phyloP scores from a whole-genome alignment of 2,888 invertebrate genomes.

The Melinaea marsaeus region DNA sequence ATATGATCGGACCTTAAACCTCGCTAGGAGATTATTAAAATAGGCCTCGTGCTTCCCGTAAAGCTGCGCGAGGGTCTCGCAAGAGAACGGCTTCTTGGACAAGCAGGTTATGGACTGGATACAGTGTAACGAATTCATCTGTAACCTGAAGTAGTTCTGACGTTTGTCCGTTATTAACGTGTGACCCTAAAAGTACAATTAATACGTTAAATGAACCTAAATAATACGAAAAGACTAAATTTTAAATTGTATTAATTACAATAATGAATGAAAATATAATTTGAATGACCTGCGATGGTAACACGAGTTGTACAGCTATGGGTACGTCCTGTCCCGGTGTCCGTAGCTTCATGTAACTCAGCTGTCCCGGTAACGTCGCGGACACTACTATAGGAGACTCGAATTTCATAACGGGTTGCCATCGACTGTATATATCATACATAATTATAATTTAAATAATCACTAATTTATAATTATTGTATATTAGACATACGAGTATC shows the following conservation, averaged over 20 bases:
- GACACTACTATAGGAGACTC: slow-evolving; percentile 49
- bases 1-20: slow-evolving; percentile 71
- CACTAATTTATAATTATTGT: too few relatives aligned
- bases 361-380: slow-evolving; percentile 76
- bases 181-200: slow-evolving; percentile 65
- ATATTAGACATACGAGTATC: too few relatives aligned
- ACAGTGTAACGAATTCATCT: slow-evolving; percentile 74
- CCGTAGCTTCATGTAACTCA: slow-evolving; percentile 78
- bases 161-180: slow-evolving; percentile 76
- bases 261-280: too few relatives aligned
- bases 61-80: slow-evolving; percentile 77
- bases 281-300: slow-evolving; percentile 55
- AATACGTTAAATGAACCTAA: neutral
- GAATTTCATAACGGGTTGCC: slow-evolving; percentile 64
- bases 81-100: slow-evolving; percentile 73
- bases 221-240: neutral
- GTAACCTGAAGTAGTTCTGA: slow-evolving; percentile 79
- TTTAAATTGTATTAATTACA: neutral
- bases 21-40: slow-evolving; percentile 81
- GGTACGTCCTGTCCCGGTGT: slow-evolving; percentile 78
- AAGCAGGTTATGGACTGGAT: slow-evolving; percentile 81
- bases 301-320: slow-evolving; percentile 64
- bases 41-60: slow-evolving; percentile 86
- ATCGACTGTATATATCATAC: slow-evolving; percentile 36
- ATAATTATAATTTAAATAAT: neutral